Evolutionary conservation across 1,140 invertebrate species (phyloP).

Genomic region (Bombus consobrinus): DNA sequence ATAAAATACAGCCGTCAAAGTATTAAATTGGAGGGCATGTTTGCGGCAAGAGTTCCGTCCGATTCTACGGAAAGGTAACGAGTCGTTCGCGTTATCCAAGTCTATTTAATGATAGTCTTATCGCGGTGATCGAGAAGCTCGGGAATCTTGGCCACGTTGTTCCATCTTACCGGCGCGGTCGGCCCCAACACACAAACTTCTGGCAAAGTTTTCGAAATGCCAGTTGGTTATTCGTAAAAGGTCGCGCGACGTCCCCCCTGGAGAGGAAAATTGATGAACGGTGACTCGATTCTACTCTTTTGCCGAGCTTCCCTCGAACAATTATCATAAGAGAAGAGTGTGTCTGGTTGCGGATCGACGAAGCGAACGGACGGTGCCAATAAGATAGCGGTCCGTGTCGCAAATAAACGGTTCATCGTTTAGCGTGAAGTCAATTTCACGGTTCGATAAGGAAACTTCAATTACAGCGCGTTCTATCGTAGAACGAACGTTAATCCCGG

Average conservation of each 20-base stretch:
- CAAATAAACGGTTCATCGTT: slow-evolving; percentile 6
- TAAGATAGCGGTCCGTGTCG: background rate
- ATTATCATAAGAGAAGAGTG: no score
- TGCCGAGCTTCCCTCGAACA: background rate
- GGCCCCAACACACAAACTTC: background rate
- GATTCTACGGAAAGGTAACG: no score
- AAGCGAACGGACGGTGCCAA: no score
- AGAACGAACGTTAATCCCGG: background rate
- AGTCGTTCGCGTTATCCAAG: no score
- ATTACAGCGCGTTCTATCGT: background rate
- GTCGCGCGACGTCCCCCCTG: no score
- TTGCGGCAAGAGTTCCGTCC: no score
- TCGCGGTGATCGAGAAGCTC: background rate
- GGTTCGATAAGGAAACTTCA: slow-evolving; percentile 33
- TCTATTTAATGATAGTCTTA: background rate
- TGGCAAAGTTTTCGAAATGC: background rate
- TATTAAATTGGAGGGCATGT: no score
- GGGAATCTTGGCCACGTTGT: background rate
- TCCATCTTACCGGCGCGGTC: no score
- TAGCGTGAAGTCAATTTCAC: slow-evolving; percentile 45
- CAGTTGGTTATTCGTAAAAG: background rate
- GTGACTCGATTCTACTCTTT: background rate
- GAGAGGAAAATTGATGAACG: background rate
- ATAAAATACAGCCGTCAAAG: no score
- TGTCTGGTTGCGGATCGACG: background rate